A percentile compares a stretch with the other conserved stretches of the same genome.
Conservation (phyloP, 92 coral and sea anemone species). For the Porites evermanni region DNA sequence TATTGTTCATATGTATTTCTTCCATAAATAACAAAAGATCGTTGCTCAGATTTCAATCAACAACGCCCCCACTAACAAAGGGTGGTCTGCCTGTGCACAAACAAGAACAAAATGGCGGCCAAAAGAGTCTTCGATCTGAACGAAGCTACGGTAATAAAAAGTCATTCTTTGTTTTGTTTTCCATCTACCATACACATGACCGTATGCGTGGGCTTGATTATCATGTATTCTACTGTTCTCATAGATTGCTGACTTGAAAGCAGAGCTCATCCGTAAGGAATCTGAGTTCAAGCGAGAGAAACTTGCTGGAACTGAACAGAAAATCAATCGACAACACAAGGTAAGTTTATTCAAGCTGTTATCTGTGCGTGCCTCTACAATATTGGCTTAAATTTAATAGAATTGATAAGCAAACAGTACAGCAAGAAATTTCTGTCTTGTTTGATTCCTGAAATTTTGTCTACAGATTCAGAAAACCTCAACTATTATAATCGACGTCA, state of each 20-base stretch:
- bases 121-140: constrained; percentile 87
- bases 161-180: neutral
- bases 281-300: constrained; percentile 79
- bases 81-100: too few relatives aligned
- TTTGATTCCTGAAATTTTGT: too few relatives aligned
- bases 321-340: constrained; percentile 49
- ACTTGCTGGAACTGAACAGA: constrained; percentile 36
- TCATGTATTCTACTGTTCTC: neutral
- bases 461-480: too few relatives aligned
- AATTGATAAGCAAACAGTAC: too few relatives aligned
- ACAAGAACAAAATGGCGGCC: constrained; percentile 87
- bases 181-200: neutral
- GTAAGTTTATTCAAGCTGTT: constrained; percentile 10
- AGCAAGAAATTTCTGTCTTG: too few relatives aligned
- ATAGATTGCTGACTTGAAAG: constrained; percentile 92
- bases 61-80: too few relatives aligned
- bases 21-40: too few relatives aligned
- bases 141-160: constrained; percentile 85
- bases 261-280: constrained; percentile 95
- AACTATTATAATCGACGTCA: too few relatives aligned
- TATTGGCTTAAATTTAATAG: too few relatives aligned
- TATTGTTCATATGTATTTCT: too few relatives aligned
- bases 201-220: neutral
- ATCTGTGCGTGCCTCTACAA: too few relatives aligned
- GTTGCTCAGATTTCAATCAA: too few relatives aligned